Evolutionary conservation across 2,113 vertebrate genomes (phyloP).

Genomic region (Raja brachyura): DNA sequence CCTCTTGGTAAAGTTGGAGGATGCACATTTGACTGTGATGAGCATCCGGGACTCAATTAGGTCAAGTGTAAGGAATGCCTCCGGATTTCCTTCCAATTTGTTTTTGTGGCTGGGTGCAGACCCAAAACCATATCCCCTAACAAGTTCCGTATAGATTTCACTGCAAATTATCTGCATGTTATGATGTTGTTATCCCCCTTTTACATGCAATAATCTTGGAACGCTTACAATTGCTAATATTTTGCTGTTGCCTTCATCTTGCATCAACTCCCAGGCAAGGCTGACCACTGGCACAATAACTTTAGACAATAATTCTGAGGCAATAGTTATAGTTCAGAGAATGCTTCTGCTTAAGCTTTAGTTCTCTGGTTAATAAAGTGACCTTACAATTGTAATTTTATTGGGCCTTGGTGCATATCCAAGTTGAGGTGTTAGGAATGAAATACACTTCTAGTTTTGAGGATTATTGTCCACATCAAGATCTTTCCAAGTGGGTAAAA

Average conservation of each 20-base stretch:
- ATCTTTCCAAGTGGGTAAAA: background rate
- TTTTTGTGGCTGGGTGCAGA: background rate
- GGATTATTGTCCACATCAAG: background rate
- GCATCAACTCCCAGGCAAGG: background rate
- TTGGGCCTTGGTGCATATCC: background rate
- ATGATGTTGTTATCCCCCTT: background rate
- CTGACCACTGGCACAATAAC: background rate
- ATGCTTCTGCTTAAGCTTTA: background rate
- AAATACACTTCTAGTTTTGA: background rate
- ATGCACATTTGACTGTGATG: background rate
- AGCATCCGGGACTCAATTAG: background rate
- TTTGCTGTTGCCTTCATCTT: background rate
- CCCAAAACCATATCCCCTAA: background rate
- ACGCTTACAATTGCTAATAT: background rate
- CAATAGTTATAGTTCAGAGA: background rate
- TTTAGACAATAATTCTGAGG: background rate
- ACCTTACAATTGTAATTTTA: background rate
- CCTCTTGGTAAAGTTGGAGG: background rate
- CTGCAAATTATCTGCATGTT: background rate
- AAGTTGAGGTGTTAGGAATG: background rate
- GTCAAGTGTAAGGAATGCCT: background rate
- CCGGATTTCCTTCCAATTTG: background rate
- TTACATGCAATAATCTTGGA: background rate
- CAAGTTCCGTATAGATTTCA: background rate
- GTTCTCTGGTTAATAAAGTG: background rate